phyloP scores from a whole-genome alignment of 2,888 invertebrate species.

The Uloborus plumipes region DNA sequence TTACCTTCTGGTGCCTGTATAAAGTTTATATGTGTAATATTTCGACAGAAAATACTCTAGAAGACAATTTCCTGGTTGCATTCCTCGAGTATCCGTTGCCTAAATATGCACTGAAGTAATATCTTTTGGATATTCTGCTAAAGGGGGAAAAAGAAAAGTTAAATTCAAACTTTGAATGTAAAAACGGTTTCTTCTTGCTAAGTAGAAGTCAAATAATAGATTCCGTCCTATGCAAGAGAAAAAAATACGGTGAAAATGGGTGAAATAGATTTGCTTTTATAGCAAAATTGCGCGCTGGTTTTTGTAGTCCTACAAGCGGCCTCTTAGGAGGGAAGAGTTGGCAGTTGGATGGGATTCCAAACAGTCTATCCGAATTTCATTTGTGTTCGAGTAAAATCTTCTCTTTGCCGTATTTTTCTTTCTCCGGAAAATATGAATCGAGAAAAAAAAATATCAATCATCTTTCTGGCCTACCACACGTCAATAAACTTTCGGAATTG shows the following conservation, averaged over 20 bases:
- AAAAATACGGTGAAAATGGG: not conserved
- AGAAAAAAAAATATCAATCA: constrained; percentile 27
- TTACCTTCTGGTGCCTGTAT: too few species aligned
- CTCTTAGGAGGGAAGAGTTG: constrained; percentile 22
- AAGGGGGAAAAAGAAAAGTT: too few species aligned
- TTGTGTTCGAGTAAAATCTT: not conserved
- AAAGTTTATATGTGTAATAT: too few species aligned
- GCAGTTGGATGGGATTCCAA: constrained; percentile 38
- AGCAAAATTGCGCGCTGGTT: constrained; percentile 28
- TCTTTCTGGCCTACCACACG: not conserved
- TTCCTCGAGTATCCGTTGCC: too few species aligned
- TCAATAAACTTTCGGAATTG: too few species aligned
- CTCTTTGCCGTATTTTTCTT: not conserved
- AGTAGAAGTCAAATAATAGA: constrained; percentile 42
- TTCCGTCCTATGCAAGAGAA: not conserved
- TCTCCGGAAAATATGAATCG: constrained; percentile 26
- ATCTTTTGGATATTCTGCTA: too few species aligned
- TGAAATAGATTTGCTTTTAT: constrained; percentile 37
- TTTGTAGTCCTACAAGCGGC: not conserved
- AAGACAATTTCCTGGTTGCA: too few species aligned
- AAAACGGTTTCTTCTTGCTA: not conserved
- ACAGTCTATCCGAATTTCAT: constrained; percentile 27
- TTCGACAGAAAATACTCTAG: too few species aligned
- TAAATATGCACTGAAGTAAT: too few species aligned
- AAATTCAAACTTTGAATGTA: too few species aligned